Base-by-base conservation (phyloP, 2,797 vertebrate species). In the Lutjanus campechanus region DNA sequence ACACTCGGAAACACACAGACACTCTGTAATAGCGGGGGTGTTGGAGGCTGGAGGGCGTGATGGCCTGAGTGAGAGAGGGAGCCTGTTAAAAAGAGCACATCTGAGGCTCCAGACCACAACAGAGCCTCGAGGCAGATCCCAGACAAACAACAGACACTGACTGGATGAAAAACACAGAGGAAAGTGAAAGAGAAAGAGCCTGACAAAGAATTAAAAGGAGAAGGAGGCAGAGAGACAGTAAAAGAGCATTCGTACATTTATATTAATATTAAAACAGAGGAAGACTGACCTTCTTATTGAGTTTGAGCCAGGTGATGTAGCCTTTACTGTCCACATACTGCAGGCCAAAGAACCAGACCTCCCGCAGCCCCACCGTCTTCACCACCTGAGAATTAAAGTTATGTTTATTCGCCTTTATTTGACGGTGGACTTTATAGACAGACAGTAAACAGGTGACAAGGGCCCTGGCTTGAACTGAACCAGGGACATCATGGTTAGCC, bases 281-380 rank as follows among this genome's bases (percentile, higher is more conserved):
- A 1, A 13, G 66, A 43, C 93, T 93, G 86, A 99, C 98, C 97
- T 99, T 99, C 94, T 99, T 99, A 94, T 99, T 99, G 88, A 99
- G 95, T 86, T 99, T 99, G 75, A 99, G 95, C 98, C 98, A 99
- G 1, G 98, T 99, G 85, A 96, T 95, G 90, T 98, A 99, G 70
- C 98, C 98, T 95, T 99, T 99, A 83, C 98, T 98, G 94, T 99
- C 98, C 60, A 97, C 96, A 76, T 99, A 99, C 92, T 99, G 98
- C 47, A 99, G 95, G 22, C 98, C 98, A 78, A 99, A 99, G 95
- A 99, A 99, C 98, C 98, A 99, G 40, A 99, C 96, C 93, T 99
- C 98, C 89, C 98, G 96, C 65, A 99, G 96, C 61, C 98, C 98
- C 88, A 99, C 97, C 1, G 98, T 99, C 96, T 99, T 99, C 88